These are phyloP conservation scores for Mormyrops attenuatus DNA, from an alignment of 2,797 vertebrate species.

Conservation along the genomic window DNA sequence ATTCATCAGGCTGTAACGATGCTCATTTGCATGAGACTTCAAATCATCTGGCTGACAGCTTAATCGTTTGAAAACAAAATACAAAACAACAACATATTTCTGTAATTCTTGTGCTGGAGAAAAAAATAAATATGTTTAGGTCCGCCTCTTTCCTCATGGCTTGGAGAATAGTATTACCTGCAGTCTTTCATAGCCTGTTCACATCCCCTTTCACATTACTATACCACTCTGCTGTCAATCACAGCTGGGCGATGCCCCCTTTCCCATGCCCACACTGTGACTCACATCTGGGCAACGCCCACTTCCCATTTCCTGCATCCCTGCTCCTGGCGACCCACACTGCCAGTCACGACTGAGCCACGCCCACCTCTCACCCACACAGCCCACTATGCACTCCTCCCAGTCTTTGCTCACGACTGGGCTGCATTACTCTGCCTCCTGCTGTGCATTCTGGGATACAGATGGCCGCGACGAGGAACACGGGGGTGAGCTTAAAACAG, in stretches of 20 bases:
- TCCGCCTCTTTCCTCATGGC: neutral
- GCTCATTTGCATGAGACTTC: conserved; percentile 8
- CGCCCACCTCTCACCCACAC: neutral
- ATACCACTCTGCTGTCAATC: neutral
- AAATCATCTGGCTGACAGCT: conserved; percentile 15
- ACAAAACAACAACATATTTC: conserved; percentile 2
- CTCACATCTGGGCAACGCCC: neutral
- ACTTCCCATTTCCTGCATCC: neutral
- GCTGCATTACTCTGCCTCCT: conserved; percentile 10
- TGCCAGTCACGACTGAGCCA: neutral
- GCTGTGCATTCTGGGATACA: conserved; percentile 12
- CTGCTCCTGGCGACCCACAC: neutral
- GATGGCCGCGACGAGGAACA: neutral
- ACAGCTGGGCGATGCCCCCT: neutral
- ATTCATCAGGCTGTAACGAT: conserved; percentile 9
- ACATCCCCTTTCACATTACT: neutral
- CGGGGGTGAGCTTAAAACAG: conserved; percentile 8
- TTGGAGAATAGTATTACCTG: neutral
- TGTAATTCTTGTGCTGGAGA: neutral
- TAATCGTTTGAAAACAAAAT: conserved; percentile 8
- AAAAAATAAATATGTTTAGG: neutral
- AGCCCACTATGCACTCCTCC: conserved; percentile 28
- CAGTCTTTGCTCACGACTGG: conserved; percentile 18
- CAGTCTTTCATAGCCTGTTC: neutral
- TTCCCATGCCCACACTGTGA: neutral